phyloP scores from a whole-genome alignment of 1,140 invertebrate species.

The Hypsibius dujardini region DNA sequence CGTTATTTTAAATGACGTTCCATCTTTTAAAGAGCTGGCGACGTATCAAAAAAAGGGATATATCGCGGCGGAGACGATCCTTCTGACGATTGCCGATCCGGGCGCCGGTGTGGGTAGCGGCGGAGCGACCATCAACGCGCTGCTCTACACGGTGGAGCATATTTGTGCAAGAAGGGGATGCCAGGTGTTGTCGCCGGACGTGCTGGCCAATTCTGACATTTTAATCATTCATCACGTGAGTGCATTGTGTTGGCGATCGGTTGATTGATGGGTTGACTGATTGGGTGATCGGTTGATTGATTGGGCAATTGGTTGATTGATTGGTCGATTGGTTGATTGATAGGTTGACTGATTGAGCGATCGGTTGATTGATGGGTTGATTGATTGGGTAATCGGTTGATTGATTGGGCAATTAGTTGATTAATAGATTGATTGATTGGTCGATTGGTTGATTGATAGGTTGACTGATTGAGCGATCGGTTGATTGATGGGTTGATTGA shows the following conservation, averaged over 20 bases:
- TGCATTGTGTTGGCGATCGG: constrained; percentile 8
- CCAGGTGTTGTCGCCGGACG: constrained; percentile 35
- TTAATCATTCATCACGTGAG: constrained; percentile 36
- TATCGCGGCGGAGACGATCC: constrained; percentile 29
- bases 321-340: too few relatives aligned
- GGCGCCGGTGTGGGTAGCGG: constrained; percentile 35
- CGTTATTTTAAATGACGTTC: too few relatives aligned
- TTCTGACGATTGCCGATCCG: constrained; percentile 35
- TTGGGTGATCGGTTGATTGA: too few relatives aligned
- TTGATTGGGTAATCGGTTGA: too few relatives aligned
- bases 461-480: too few relatives aligned
- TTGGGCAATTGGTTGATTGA: too few relatives aligned
- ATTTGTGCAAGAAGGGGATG: constrained; percentile 33
- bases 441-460: too few relatives aligned
- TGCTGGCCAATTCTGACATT: constrained; percentile 33
- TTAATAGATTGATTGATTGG: too few relatives aligned
- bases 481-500: too few relatives aligned
- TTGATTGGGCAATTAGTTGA: neutral
- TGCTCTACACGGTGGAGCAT: constrained; percentile 36
- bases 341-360: too few relatives aligned
- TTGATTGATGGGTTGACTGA: too few relatives aligned
- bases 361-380: too few relatives aligned
- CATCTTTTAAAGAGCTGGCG: constrained; percentile 35
- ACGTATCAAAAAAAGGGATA: constrained; percentile 30
- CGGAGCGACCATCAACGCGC: constrained; percentile 39